Percentiles rank a stretch among this genome's conserved stretches.
Evolutionary conservation across 1,140 invertebrate genomes (phyloP).

Genomic region (Aphelinus certus): DNA sequence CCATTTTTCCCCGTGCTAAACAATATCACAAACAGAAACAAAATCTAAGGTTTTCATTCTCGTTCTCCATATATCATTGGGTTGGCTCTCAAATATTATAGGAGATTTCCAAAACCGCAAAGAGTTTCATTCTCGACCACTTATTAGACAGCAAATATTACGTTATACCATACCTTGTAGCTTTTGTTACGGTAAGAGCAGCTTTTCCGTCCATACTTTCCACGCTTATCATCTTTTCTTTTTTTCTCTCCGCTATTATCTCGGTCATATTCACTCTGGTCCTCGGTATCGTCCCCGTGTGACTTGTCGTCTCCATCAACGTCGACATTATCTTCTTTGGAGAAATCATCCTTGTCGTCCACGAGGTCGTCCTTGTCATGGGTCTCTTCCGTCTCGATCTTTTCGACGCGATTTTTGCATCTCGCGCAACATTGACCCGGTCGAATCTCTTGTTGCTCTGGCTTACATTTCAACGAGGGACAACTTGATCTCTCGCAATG

Average conservation of each 20-base stretch:
- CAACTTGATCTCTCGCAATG: slow-evolving; percentile 19
- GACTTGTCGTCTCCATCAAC: neutral
- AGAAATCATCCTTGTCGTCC: too few relatives aligned
- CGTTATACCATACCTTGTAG: slow-evolving; percentile 3
- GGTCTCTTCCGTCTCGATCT: neutral
- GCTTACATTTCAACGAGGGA: slow-evolving; percentile 19
- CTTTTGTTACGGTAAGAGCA: neutral
- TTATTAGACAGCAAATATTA: too few relatives aligned
- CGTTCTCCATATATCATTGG: too few relatives aligned
- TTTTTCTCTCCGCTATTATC: neutral
- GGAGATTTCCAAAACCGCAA: too few relatives aligned
- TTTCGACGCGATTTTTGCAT: neutral
- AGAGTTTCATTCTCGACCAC: too few relatives aligned
- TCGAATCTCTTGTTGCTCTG: neutral
- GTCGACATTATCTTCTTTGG: slow-evolving; percentile 3
- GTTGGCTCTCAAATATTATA: too few relatives aligned
- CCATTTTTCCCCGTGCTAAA: slow-evolving; percentile 85
- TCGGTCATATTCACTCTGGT: neutral
- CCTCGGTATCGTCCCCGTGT: neutral
- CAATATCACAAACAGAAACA: slow-evolving; percentile 57
- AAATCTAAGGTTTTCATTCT: slow-evolving; percentile 13
- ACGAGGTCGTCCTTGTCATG: neutral
- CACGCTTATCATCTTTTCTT: neutral
- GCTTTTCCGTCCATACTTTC: neutral
- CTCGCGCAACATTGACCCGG: slow-evolving; percentile 19